Base-by-base conservation (phyloP, 2,888 invertebrate genomes). In the Aphidius colemani region DNA sequence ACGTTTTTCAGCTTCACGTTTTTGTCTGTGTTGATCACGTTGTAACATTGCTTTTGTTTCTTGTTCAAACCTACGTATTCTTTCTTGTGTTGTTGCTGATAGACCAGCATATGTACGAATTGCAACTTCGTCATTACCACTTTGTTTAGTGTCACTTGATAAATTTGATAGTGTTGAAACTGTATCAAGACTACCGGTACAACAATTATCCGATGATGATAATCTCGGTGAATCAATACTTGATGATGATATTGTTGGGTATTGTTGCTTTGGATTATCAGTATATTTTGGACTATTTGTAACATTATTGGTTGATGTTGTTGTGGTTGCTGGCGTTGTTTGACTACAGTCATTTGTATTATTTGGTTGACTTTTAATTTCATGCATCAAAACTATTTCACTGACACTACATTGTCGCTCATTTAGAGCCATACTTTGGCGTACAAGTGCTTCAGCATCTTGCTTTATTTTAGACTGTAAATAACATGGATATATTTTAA, bases 41-140 rank as follows among this genome's bases (percentile, higher is more conserved):
- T 81, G 83, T 30, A 93, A 81, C 85, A 90, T 88, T 62, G 90
- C 88, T 81, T 89, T 88, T 3, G 92, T 89, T 82, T 93, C 93
- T 77, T 90, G 86, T 77, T 91, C 91, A 81, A 92, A 91, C 78
- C 90, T 88, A 74, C 89, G 86, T 63, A 89, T 86, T 67, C 89
- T 84, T 74, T 90, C 88, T 71, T 89, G 88, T 7, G 89, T 88
- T 68, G 83, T 86, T 71, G 84, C 86, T 72, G 84, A 85, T 76
- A 86, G 84, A 72, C 85, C 87, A 61, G 85, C 86, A 79, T 88
- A 90, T 73, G 88, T 88, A 79, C 85, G 83, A 72, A 83, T 86
- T 67, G 83, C 77, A 30, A 83, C 80, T 63, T 82, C 82, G 63
- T 83, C 82, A 64, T 78, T 80, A 66, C 77, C 81, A 64, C 77